Evolutionary conservation across 2,797 vertebrate species (phyloP).

Genomic region (Cichlasoma orientale): DNA sequence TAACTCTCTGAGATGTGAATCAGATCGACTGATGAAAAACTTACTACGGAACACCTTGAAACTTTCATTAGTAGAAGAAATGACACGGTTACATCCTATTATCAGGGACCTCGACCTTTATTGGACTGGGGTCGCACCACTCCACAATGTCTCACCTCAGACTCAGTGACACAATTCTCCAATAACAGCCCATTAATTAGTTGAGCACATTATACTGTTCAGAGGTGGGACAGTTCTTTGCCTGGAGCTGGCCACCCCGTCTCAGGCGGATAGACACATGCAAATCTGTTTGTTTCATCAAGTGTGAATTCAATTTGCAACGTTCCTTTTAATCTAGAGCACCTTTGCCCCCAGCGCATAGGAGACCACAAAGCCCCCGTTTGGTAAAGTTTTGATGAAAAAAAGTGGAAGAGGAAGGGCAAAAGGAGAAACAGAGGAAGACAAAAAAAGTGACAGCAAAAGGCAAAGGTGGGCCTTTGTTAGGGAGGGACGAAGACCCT

Average conservation of each 20-base stretch:
- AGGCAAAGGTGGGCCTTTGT: conserved; percentile 30
- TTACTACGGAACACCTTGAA: neutral
- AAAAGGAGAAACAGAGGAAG: conserved; percentile 39
- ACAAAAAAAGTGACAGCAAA: conserved; percentile 20
- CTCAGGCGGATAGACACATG: conserved; percentile 76
- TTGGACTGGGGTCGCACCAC: conserved; percentile 60
- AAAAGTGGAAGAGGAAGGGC: conserved; percentile 45
- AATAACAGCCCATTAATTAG: conserved; percentile 82
- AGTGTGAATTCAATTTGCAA: conserved; percentile 85
- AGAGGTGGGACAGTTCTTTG: conserved; percentile 79
- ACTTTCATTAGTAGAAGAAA: conserved; percentile 38
- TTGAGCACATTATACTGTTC: conserved; percentile 67
- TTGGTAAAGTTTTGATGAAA: conserved; percentile 65
- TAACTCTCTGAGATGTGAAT: neutral
- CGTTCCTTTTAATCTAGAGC: conserved; percentile 82
- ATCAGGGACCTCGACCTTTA: conserved; percentile 63
- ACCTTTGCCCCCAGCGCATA: conserved; percentile 82
- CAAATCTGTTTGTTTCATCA: conserved; percentile 85
- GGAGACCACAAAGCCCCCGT: conserved; percentile 57
- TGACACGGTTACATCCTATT: conserved; percentile 58
- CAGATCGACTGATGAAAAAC: neutral
- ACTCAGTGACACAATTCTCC: conserved; percentile 73
- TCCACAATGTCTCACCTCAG: conserved; percentile 63
- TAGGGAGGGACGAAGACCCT: conserved; percentile 8
- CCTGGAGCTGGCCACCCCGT: conserved; percentile 80